These are phyloP conservation scores for Acanthurus lineatus DNA, from an alignment of 2,797 vertebrate genomes.

Conservation along the genomic window DNA sequence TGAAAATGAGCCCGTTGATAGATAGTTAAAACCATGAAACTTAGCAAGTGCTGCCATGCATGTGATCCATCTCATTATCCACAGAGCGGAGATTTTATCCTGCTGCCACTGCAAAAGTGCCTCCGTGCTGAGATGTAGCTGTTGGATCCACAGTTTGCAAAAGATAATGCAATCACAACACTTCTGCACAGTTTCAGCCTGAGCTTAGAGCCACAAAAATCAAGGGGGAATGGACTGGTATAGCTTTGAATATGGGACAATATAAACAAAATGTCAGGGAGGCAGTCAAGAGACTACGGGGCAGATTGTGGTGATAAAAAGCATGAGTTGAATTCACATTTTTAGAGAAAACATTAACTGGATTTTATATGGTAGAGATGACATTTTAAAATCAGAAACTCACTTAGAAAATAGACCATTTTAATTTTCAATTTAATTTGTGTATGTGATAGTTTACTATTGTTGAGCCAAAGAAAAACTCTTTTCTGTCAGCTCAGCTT, in stretches of 20 bases:
- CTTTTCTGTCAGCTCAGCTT: conserved; percentile 27
- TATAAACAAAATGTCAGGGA: conserved; percentile 1
- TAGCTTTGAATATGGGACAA: conserved; percentile 27
- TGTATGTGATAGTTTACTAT: not conserved
- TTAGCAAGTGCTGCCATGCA: conserved; percentile 71
- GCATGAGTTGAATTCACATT: not conserved
- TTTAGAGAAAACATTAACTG: conserved; percentile 1
- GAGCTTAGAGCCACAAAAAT: conserved; percentile 35
- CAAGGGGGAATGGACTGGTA: conserved; percentile 20
- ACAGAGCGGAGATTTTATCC: conserved; percentile 71
- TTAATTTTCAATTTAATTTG: not conserved
- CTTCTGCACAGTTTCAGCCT: conserved; percentile 43
- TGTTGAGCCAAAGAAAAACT: not conserved
- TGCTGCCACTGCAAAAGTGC: conserved; percentile 66
- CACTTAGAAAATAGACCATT: not conserved
- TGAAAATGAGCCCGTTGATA: conserved; percentile 69
- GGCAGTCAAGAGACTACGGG: not conserved
- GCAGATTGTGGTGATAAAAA: not conserved
- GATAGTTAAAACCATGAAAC: conserved; percentile 74
- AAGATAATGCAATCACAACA: conserved; percentile 59
- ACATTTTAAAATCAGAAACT: not conserved
- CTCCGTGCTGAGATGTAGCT: conserved; percentile 56
- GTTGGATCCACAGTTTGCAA: conserved; percentile 55
- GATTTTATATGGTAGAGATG: not conserved
- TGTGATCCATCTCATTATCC: conserved; percentile 78